A percentile compares a stretch with the other conserved stretches of the same genome.
These are phyloP conservation scores for Leuciscus waleckii DNA, from an alignment of 2,797 vertebrate species.

Conservation along the genomic window DNA sequence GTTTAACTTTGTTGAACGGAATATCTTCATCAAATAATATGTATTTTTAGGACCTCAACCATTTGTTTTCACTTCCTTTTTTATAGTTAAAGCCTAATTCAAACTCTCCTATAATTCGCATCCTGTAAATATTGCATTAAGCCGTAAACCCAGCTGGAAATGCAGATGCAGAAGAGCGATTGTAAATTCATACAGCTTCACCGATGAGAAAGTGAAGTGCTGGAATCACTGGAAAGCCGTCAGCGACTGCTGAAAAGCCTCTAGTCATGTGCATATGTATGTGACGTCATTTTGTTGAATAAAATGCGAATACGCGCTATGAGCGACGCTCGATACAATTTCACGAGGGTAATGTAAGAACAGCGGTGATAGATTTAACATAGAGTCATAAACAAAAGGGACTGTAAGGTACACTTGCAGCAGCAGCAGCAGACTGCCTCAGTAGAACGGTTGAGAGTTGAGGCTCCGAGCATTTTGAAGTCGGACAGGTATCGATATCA, in stretches of 20 bases:
- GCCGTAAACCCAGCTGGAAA: neutral
- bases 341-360: slow-evolving; percentile 34
- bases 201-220: neutral
- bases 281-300: slow-evolving; percentile 68
- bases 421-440: neutral
- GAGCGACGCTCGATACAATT: slow-evolving; percentile 51
- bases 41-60: neutral
- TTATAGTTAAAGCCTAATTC: neutral
- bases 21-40: too few species aligned
- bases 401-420: neutral
- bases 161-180: neutral
- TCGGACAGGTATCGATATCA: slow-evolving; percentile 34
- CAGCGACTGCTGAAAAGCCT: slow-evolving; percentile 36
- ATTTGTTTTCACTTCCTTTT: neutral
- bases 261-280: slow-evolving; percentile 61
- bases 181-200: neutral
- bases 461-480: slow-evolving; percentile 18
- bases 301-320: slow-evolving; percentile 63
- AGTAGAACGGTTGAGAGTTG: neutral
- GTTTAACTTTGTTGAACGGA: neutral
- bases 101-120: neutral
- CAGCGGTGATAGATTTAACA: slow-evolving; percentile 11
- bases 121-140: neutral
- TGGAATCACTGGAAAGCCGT: neutral
- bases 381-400: slow-evolving; percentile 11